A percentile compares a stretch with the other conserved stretches of the same genome.
Evolutionary conservation across 2,888 invertebrate species (phyloP).

Genomic region (Scotopteryx bipunctaria): DNA sequence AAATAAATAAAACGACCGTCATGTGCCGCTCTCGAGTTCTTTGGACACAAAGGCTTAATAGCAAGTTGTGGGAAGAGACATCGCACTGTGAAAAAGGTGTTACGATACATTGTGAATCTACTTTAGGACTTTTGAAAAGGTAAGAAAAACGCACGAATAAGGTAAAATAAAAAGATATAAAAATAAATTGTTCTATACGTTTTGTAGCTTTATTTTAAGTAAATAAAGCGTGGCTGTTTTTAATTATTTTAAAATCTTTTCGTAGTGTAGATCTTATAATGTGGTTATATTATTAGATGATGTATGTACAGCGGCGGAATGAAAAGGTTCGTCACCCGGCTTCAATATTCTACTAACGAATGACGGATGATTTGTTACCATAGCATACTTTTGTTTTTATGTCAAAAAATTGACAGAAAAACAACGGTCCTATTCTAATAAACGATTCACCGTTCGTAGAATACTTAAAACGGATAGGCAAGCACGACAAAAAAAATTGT

Average conservation of each 20-base stretch:
- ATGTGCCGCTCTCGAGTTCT: neutral
- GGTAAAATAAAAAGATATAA: conserved; percentile 12
- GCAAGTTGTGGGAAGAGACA: conserved; percentile 11
- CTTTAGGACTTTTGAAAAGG: conserved; percentile 8
- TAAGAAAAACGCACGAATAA: conserved; percentile 4
- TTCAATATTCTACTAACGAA: too few species aligned
- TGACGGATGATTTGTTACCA: too few species aligned
- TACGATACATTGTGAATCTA: conserved; percentile 5
- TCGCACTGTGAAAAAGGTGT: conserved; percentile 12
- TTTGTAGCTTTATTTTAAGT: conserved; percentile 9
- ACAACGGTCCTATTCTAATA: too few species aligned
- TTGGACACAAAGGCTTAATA: neutral
- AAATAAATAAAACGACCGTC: neutral
- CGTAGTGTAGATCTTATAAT: neutral
- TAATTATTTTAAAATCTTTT: conserved; percentile 1
- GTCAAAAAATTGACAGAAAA: too few species aligned
- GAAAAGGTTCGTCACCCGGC: too few species aligned
- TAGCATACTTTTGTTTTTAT: too few species aligned
- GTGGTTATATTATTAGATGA: too few species aligned
- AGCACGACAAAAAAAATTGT: neutral
- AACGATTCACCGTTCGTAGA: too few species aligned
- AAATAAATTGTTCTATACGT: conserved; percentile 11
- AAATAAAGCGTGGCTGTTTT: conserved; percentile 2
- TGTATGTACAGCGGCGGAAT: too few species aligned
- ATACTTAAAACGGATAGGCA: neutral